Base-by-base conservation (phyloP, 2,113 vertebrate species). In the Scomber scombrus region DNA sequence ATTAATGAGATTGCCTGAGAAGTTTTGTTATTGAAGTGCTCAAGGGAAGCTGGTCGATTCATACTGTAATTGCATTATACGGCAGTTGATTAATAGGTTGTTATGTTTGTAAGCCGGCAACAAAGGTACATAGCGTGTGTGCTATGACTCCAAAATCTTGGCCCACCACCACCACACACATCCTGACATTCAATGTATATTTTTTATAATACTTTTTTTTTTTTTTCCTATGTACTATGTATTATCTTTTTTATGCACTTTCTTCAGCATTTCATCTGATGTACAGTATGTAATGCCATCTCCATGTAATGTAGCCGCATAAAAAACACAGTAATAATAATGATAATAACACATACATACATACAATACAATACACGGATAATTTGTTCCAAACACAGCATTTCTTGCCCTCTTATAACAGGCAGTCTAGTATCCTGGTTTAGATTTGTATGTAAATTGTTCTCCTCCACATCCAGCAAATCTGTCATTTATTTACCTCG, bases 41-140 rank as follows among this genome's bases (percentile, higher is more conserved):
- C 60, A 14, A 11, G 71, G 75, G 57, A 79, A 54, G 3, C 40
- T 14, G 69, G 50, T 43, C 3, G 63, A 76, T 88, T 50, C 15
- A 26, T 3, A 57, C 63, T 40, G 34, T 40, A 40, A 40, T 71
- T 5, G 1, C n/a, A 11, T 26, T 45, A 26, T 26, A 49, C 45
- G 15, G 18, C 66, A 65, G 58, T 68, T 88, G 78, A 90, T 90
- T 77, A 82, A 84, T 80, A 13, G 57, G 40, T 43, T 81, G 69
- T 64, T 81, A 55, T 58, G 77, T 46, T 71, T 72, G 18, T 56
- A 6, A 19, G 13, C 40, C 43, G 72, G 62, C 18, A 72, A 61
- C 56, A 45, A 55, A 72, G 29, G 13, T 71, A 12, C 16, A 19
- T 34, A 16, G 16, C 57, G 18, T 62, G 71, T 78, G 58, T 62